Evolutionary conservation across 2,113 vertebrate species (phyloP), one percentile per base, ranked within the genome.

Genomic region (Megaleporinus macrocephalus): DNA sequence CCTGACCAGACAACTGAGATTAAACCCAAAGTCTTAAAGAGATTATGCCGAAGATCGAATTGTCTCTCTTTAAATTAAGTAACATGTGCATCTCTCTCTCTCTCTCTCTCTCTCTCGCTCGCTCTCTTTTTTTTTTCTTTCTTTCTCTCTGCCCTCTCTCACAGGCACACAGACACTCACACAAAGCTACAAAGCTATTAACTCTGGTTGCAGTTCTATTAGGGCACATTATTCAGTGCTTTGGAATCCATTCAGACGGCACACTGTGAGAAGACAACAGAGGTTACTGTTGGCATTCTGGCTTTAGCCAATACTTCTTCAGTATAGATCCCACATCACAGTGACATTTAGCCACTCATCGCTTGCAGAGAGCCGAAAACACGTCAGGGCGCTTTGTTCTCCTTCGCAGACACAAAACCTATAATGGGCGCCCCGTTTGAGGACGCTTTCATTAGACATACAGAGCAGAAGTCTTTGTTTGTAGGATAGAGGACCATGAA

Each of bases 211-310:
- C 71, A 74, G 71, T 81, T 74, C 29, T 81, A 81, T 81, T 62
- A 77, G 33, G 73, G 44, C 68, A 69, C 73, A 85, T 85, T 83
- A 79, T 27, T 78, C 71, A 55, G 26, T 51, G 69, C 76, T 77
- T 78, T 83, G 47, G 79, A 66, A 55, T 81, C 47, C 49, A 74
- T 80, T 80, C 59, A 63, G 59, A 73, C 41, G 68, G 47, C 77
- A 73, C 49, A 70, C 30, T 36, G 73, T 29, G 72, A 57, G 59
- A 76, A 75, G 66, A 86, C 77, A 80, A 80, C 81, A 86, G 83
- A 86, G 77, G 84, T 83, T 83, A 77, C 66, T 76, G 70, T 80
- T 83, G 81, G 66, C 49, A 76, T 78, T 80, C 77, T 83, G 73
- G 53, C 61, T 82, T 80, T 80, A 69, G 59, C 81, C 80, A 83